Percentiles rank a stretch among this genome's conserved stretches.
Conservation (phyloP, 2,797 vertebrate genomes). For the Pseudochirops cupreus region DNA sequence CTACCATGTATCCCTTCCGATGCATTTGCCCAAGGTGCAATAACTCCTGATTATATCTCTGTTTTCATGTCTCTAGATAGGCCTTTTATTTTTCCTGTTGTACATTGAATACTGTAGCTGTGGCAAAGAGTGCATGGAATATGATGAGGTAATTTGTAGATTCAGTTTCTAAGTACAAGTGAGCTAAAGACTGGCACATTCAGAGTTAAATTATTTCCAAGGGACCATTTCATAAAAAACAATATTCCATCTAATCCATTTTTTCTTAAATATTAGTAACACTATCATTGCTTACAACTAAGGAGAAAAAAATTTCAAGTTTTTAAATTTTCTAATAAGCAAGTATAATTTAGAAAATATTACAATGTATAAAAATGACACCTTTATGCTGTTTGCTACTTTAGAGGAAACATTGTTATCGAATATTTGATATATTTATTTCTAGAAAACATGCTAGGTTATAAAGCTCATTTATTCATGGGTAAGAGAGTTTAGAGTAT, state of each 20-base stretch:
- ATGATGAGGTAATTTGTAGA: constrained; percentile 47
- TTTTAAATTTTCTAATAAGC: constrained; percentile 70
- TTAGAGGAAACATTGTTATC: constrained; percentile 7
- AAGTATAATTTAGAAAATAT: constrained; percentile 64
- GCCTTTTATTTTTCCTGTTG: constrained; percentile 70
- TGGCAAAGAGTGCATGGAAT: constrained; percentile 41
- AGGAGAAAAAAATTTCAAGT: constrained; percentile 49
- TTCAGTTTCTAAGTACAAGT: constrained; percentile 26
- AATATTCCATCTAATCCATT: constrained; percentile 27
- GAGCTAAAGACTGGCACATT: constrained; percentile 41
- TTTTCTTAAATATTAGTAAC: constrained; percentile 63
- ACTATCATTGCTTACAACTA: constrained; percentile 50
- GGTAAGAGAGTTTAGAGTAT: constrained; percentile 66
- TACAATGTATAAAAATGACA: neutral
- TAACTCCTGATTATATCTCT: neutral
- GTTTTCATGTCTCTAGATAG: neutral
- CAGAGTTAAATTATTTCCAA: constrained; percentile 64
- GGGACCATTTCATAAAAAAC: constrained; percentile 35
- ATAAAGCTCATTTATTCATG: constrained; percentile 10
- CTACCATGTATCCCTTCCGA: neutral
- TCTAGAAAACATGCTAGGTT: constrained; percentile 12
- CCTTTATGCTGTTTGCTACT: constrained; percentile 1
- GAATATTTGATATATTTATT: neutral
- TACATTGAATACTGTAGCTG: constrained; percentile 67
- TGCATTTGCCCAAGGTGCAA: neutral